Percentiles rank a stretch among this genome's conserved stretches.
Evolutionary conservation across 2,113 vertebrate species (phyloP).

Genomic region (Psittacus erithacus): DNA sequence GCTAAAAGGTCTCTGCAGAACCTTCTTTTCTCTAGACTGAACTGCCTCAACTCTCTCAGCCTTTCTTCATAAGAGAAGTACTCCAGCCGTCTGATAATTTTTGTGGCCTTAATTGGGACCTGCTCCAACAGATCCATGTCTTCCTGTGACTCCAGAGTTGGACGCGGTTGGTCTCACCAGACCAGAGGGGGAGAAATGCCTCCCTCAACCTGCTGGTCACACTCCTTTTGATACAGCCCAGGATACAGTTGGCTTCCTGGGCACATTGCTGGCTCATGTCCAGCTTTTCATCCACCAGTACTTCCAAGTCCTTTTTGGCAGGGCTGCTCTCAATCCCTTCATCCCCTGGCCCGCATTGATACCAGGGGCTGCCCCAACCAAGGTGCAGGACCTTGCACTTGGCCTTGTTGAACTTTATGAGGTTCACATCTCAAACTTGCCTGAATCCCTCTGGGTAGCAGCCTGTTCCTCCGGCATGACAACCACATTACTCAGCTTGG

Average conservation of each 20-base stretch:
- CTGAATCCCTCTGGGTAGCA: neutral
- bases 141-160: neutral
- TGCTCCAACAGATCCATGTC: neutral
- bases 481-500: neutral
- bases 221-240: neutral
- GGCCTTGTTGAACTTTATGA: neutral
- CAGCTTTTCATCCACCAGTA: neutral
- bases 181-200: neutral
- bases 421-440: neutral
- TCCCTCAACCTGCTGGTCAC: neutral
- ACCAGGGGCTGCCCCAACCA: rapidly evolving
- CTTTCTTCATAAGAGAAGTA: neutral
- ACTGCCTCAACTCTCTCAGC: neutral
- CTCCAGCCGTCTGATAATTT: neutral
- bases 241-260: neutral
- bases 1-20: neutral
- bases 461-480: neutral
- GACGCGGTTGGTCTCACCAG: neutral
- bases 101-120: neutral
- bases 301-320: neutral
- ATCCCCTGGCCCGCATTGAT: too few relatives aligned
- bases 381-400: neutral
- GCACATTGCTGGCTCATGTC: neutral
- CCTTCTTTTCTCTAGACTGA: neutral
- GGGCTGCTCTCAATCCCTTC: neutral